phyloP scores from a whole-genome alignment of 2,797 vertebrate species.

The Monodelphis domestica region DNA sequence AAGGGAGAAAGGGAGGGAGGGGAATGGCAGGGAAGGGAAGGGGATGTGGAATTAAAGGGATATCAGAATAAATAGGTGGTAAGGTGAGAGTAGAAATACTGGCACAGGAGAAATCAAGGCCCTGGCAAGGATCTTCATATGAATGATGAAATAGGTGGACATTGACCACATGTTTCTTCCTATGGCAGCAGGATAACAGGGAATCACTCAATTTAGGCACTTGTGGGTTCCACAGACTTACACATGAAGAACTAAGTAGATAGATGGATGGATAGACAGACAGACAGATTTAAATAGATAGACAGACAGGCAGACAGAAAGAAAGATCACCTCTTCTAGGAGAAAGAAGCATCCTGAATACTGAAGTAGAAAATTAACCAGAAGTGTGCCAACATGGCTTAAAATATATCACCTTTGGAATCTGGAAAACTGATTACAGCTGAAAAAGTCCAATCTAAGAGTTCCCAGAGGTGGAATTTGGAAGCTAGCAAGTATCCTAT shows the following conservation, averaged over 20 bases:
- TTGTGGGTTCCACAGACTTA: not conserved
- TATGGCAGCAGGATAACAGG: not conserved
- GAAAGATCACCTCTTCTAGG: too few species aligned
- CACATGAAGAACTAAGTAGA: not conserved
- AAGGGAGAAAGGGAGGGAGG: not conserved
- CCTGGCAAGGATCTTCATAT: not conserved
- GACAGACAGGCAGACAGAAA: too few species aligned
- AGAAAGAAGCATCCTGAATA: not conserved
- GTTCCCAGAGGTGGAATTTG: not conserved
- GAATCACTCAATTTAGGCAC: too few species aligned
- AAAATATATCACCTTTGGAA: not conserved
- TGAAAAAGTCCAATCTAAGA: not conserved
- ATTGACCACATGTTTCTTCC: not conserved
- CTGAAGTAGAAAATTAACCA: not conserved
- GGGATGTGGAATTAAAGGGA: not conserved
- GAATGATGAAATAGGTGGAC: not conserved
- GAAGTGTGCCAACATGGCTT: not conserved
- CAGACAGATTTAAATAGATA: too few species aligned
- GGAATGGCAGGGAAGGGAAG: too few species aligned
- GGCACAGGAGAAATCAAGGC: not conserved
- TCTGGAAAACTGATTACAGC: not conserved
- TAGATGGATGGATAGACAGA: too few species aligned
- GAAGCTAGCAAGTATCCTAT: not conserved
- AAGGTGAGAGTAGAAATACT: not conserved
- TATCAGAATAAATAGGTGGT: not conserved